These are phyloP conservation scores for Coreoperca whiteheadi DNA, from an alignment of 2,113 vertebrate genomes.

Conservation along the genomic window DNA sequence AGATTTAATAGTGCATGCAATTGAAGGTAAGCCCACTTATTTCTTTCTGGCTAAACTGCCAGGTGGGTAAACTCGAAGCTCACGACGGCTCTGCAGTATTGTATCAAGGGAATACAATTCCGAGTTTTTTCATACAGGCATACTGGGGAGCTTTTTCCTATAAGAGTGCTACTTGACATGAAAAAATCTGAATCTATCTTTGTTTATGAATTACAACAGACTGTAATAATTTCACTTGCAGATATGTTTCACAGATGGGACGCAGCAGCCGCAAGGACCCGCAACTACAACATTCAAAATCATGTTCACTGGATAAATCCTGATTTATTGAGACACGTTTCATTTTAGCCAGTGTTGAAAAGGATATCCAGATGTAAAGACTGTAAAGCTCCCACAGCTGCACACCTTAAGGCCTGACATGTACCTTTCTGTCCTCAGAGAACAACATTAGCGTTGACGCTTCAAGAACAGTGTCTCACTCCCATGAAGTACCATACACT, in stretches of 20 bases:
- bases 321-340: slow-evolving; percentile 63
- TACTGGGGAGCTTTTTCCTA: not conserved
- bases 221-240: slow-evolving; percentile 47
- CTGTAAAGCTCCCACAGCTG: slow-evolving; percentile 63
- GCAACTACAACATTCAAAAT: slow-evolving; percentile 45
- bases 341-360: slow-evolving; percentile 36
- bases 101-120: not conserved
- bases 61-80: slow-evolving; percentile 10
- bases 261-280: slow-evolving; percentile 21
- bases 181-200: slow-evolving; percentile 17
- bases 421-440: slow-evolving; percentile 39
- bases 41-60: slow-evolving; percentile 1
- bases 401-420: slow-evolving; percentile 59
- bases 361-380: slow-evolving; percentile 56
- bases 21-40: not conserved
- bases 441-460: slow-evolving; percentile 47
- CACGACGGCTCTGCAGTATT: not conserved
- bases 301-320: slow-evolving; percentile 53
- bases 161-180: not conserved
- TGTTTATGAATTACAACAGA: slow-evolving; percentile 50
- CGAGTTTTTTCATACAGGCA: not conserved
- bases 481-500: slow-evolving; percentile 28
- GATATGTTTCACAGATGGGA: slow-evolving; percentile 64
- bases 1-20: not conserved
- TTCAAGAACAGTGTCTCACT: slow-evolving; percentile 28